Conservation (phyloP, 2,888 invertebrate species). For the Scaptomyza cyrtandrae region DNA sequence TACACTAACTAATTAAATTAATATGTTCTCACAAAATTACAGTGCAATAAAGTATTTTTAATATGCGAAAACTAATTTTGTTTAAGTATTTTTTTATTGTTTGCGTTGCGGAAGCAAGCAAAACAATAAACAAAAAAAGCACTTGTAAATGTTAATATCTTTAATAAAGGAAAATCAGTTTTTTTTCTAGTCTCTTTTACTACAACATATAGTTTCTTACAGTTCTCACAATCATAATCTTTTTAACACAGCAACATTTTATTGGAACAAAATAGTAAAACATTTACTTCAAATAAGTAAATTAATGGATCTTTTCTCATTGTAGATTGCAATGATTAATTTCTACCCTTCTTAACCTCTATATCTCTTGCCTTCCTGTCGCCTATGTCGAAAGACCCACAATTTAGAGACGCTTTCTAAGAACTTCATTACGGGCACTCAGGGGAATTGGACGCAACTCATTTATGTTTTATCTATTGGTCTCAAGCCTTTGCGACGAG, state of each 20-base stretch:
- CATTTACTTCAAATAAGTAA: too few species aligned
- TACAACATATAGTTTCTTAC: too few species aligned
- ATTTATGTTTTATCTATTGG: constrained; percentile 58
- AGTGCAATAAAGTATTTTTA: background rate
- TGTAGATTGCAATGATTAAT: too few species aligned
- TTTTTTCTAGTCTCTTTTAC: too few species aligned
- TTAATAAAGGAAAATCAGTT: too few species aligned
- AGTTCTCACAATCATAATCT: too few species aligned
- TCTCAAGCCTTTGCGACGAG: constrained; percentile 21
- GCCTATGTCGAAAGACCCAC: background rate
- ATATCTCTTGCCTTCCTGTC: background rate
- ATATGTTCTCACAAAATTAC: background rate
- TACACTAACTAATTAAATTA: constrained; percentile 30
- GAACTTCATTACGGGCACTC: constrained; percentile 11
- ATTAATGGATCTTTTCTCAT: too few species aligned
- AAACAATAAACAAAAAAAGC: too few species aligned
- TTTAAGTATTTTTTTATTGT: background rate
- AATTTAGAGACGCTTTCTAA: constrained; percentile 22
- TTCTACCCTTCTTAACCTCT: background rate
- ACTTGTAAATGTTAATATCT: too few species aligned
- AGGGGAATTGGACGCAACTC: constrained; percentile 35
- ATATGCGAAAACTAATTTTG: background rate
- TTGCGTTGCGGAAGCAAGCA: background rate
- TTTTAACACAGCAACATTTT: too few species aligned
- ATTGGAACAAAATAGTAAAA: too few species aligned